Base-by-base conservation (phyloP, 2,797 vertebrate species). In the Danio tinwini region DNA sequence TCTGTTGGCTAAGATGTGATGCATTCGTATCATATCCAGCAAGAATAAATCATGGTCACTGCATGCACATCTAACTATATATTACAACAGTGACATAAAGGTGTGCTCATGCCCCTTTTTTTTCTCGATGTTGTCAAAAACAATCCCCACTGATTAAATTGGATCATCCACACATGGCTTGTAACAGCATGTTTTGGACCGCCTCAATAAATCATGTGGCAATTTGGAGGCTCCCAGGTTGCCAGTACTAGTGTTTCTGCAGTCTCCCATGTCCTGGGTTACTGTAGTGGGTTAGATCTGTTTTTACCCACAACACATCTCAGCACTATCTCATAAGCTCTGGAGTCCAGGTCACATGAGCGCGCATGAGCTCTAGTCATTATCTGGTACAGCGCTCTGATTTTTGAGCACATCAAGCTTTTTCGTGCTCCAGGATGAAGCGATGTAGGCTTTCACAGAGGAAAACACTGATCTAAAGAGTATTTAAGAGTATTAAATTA, bases 141-240 rank as follows among this genome's bases (percentile, higher is more conserved):
- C 7, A 6, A 75, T 75, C 37, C 59, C 50, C 12, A 58, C 53
- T 49, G 76, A 83, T 70, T 80, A 81, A 65, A 77, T 50, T 55
- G 78, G 52, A 75, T 50, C 50, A 8, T 80, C 80, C 82, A 85
- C 71, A 78, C 71, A 81, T 87, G 82, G 78, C 84, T 88, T 86
- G 75, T 76, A 82, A 76, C 74, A 67, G 81, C 59, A 69, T 85
- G 82, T 88, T 85, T 85, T 68, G 62, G 40, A 13, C 63, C 83
- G 75, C 70, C 80, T 78, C 56, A 83, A 89, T 92, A 88, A 88
- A 89, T 93, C 89, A 91, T 82, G 47, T 83, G 77, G 47, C 75
- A 86, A 86, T 91, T 62, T 84, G 65, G 86, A 68, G 81, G 82
- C 71, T 88, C 82, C 85, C 80, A 71, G 85, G 73, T 82, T 78